phyloP scores from a whole-genome alignment of 2,888 invertebrate genomes.

The Protophormia terraenovae region DNA sequence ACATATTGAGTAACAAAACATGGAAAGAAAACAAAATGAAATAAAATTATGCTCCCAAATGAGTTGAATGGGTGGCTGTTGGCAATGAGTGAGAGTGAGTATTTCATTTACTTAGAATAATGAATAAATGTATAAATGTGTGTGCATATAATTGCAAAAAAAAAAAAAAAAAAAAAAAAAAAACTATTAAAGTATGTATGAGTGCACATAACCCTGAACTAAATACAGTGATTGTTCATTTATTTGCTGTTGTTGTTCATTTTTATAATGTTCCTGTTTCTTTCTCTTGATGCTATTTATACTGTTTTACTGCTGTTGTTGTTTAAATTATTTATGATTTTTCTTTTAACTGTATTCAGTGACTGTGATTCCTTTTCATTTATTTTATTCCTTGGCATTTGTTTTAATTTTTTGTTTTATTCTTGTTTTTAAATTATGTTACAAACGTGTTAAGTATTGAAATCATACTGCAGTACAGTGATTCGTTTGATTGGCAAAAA shows the following conservation, averaged over 20 bases:
- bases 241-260: background rate
- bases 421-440: conserved; percentile 29
- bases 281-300: background rate
- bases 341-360: background rate
- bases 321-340: background rate
- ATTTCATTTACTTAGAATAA: background rate
- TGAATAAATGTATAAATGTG: background rate
- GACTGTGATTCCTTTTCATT: background rate
- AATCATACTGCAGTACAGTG: conserved; percentile 36
- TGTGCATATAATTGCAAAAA: background rate
- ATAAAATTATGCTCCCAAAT: background rate
- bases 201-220: conserved; percentile 6
- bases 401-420: background rate
- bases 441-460: conserved; percentile 34
- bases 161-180: too few species aligned
- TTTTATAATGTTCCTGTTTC: background rate
- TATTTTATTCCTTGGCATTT: background rate
- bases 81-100: background rate
- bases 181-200: too few species aligned
- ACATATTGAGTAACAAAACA: background rate
- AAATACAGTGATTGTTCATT: conserved; percentile 18
- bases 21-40: background rate
- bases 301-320: background rate
- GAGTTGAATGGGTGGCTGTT: background rate
- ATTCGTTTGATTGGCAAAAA: too few species aligned